Evolutionary conservation across 2,888 invertebrate species (phyloP), one percentile per base, ranked within the genome.

Genomic region (Rhorus exstirpatorius): DNA sequence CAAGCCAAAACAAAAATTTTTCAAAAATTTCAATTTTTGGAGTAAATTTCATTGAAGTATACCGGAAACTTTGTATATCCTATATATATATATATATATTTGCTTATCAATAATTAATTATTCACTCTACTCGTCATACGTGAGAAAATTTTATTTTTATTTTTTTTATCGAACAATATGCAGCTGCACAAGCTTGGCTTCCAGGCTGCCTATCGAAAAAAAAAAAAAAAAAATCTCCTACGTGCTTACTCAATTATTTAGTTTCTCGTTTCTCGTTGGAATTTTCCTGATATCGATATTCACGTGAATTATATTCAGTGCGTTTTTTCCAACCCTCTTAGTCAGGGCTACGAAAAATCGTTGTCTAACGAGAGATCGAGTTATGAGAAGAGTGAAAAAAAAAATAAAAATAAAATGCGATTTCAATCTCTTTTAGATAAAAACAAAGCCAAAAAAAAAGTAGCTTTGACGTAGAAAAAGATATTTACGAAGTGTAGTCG

Each of bases 301-400:
- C 3, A n/a, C n/a, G 8, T 41, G 21, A 53, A 65, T 19, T 26
- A 24, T 44, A 35, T 4, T 10, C 10, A 51, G 31, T 12, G 31
- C 31, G 3, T 38, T 14, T 31, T 31, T 49, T 26, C 12, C 35
- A 26, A 24, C 21, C 41, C 53, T 0, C 26, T 51, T 79, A 60
- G 41, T 81, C 70, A 70, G 24, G 72, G 79, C 79, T 79, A 21
- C 72, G 72, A 67, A 79, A 67, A 79, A 79, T 79, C 79, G 71
- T 79, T 49, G 78, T 63, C 63, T 78, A n/a, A 46, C 26, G 68
- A 26, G 19, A 71, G 19, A 60, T 44, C 63, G 65, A 60, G 35
- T 70, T 12, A 21, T 7, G n/a, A 46, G 51, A 31, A 41, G 31
- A 17, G 24, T n/a, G n/a, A 55, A 46, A 44, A 41, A 55, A 71